phyloP scores from a whole-genome alignment of 1,140 invertebrate species.

The Monomorium pharaonis region DNA sequence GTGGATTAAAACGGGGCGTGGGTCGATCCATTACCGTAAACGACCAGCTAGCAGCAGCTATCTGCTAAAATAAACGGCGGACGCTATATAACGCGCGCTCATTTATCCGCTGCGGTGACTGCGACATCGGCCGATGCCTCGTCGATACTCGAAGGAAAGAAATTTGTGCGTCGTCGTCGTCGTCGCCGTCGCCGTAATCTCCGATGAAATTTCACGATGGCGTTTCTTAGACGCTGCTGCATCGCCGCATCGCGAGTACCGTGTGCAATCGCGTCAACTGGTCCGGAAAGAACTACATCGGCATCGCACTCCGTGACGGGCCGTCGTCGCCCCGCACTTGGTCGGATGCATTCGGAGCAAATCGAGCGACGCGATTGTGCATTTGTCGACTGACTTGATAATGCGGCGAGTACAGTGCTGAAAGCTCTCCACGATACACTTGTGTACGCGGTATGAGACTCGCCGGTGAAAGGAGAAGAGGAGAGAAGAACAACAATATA shows the following conservation, averaged over 20 bases:
- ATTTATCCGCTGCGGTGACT: slow-evolving; percentile 1
- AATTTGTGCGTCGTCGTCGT: not conserved
- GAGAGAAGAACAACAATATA: not conserved
- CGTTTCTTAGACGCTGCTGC: not conserved
- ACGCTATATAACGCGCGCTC: not conserved
- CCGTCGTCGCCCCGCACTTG: not conserved
- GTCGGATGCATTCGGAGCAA: not conserved
- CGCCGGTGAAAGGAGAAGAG: not conserved
- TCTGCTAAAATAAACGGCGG: slow-evolving; percentile 3
- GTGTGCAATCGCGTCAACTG: not conserved
- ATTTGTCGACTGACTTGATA: slow-evolving; percentile 32
- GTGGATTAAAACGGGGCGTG: slow-evolving; percentile 49
- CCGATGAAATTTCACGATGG: not conserved
- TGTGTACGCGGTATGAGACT: no score
- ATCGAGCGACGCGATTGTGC: slow-evolving; percentile 32
- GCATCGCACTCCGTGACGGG: not conserved
- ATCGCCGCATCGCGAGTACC: not conserved
- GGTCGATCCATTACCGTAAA: slow-evolving; percentile 50
- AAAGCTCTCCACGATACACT: not conserved
- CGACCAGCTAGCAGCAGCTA: slow-evolving; percentile 29
- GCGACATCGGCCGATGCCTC: no score
- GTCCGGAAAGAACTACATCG: not conserved
- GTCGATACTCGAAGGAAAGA: not conserved
- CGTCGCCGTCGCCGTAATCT: no score
- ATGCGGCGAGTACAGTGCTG: not conserved